Evolutionary conservation across 2,888 invertebrate species (phyloP).

Genomic region (Rutpela maculata): DNA sequence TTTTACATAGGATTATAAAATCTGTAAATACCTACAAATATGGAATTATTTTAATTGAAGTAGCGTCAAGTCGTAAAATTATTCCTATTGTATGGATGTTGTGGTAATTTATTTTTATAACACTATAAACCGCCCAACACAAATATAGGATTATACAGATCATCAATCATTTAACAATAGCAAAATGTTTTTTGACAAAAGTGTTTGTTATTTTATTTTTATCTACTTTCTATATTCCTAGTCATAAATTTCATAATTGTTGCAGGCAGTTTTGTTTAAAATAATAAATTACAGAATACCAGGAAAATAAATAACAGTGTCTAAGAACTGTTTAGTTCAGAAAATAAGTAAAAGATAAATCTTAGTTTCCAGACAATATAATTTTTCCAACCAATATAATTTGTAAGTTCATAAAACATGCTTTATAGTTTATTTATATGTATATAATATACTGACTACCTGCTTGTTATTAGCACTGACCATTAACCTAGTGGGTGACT

Average conservation of each 20-base stretch:
- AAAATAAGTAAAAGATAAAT: too few species aligned
- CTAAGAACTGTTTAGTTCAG: too few species aligned
- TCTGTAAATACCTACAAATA: neutral
- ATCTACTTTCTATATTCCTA: neutral
- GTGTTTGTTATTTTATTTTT: conserved; percentile 25
- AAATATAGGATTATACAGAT: conserved; percentile 22
- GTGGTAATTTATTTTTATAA: conserved; percentile 24
- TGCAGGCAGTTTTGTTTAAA: neutral
- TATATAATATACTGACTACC: too few species aligned
- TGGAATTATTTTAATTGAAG: conserved; percentile 8
- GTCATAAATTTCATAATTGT: conserved; percentile 21
- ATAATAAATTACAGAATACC: neutral
- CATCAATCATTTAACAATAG: conserved; percentile 17
- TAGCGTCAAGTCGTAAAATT: conserved; percentile 13
- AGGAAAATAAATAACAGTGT: too few species aligned
- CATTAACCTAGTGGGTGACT: too few species aligned
- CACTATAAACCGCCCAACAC: conserved; percentile 15
- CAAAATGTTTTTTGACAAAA: conserved; percentile 19
- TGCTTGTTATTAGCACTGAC: too few species aligned
- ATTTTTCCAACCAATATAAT: too few species aligned
- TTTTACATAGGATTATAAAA: neutral
- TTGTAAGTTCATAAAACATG: too few species aligned
- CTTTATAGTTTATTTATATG: too few species aligned
- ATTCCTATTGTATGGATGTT: conserved; percentile 5
- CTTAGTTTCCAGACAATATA: too few species aligned